Evolutionary conservation across 2,888 invertebrate species (phyloP), one percentile per base, ranked within the genome.

Genomic region (Xestobium rufovillosum): DNA sequence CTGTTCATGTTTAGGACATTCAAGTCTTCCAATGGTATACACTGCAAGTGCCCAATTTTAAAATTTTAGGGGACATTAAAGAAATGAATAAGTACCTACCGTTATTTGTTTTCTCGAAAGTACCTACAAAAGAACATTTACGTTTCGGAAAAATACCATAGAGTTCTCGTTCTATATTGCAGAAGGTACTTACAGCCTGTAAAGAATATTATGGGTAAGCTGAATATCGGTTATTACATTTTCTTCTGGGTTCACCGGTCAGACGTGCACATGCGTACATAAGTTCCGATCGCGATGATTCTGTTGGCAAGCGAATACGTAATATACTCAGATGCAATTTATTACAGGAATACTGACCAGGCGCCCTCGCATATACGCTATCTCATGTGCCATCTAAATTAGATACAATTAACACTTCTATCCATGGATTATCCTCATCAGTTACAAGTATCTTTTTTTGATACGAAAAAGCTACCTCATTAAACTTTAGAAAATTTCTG

Each of bases 361-460:
- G 55, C 55, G 55, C 55, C 55, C 52, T 51, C 55, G 52, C 55
- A 48, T 43, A 40, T 45, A 44, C 40, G 38, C 43, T 54, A 56
- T 57, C 55, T 49, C 41, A 14, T 47, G 46, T 48, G 46, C 47
- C 45, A 57, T 57, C 57, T 57, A 57, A 57, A 57, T 57, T 56
- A 57, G 55, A 57, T 55, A 53, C 56, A 57, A 56, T 57, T 57
- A 57, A 57, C 57, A 56, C 55, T 50, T 51, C 49, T 50, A 53
- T 42, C 48, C 41, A 43, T 38, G 40, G 40, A 50, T 47, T 50
- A 53, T 52, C 47, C 14, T 34, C 25, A 25, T 26, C 28, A 39
- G 31, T 34, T 38, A 39, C 40, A 41, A 26, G 38, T 37, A 39
- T 34, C 35, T n/a, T n/a, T n/a, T n/a, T n/a, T n/a, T n/a, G n/a